Conservation (phyloP, 2,888 invertebrate species). For the Xanthia togata region DNA sequence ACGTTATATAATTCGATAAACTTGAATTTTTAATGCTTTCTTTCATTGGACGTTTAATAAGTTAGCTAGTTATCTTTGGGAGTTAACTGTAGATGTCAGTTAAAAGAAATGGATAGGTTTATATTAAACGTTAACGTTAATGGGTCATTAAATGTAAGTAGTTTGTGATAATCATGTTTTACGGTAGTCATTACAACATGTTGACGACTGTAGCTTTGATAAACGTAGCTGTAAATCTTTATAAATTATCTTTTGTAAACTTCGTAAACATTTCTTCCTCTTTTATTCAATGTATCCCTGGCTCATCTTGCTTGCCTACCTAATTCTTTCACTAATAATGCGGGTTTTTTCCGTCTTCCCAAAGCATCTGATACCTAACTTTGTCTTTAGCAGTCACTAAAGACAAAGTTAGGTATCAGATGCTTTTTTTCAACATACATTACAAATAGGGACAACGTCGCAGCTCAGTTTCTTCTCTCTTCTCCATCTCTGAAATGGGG, state of each 20-base stretch:
- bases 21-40: slow-evolving; percentile 54
- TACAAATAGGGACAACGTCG: background rate
- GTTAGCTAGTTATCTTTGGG: slow-evolving; percentile 33
- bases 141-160: slow-evolving; percentile 20
- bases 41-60: slow-evolving; percentile 31
- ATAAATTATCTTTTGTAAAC: background rate
- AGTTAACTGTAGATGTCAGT: slow-evolving; percentile 36
- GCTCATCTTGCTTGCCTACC: background rate
- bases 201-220: slow-evolving; percentile 22
- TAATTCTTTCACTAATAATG: background rate
- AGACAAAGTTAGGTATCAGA: too few relatives aligned
- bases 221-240: slow-evolving; percentile 21
- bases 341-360: too few relatives aligned
- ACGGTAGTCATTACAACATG: slow-evolving; percentile 17
- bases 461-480: background rate
- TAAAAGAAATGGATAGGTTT: slow-evolving; percentile 24
- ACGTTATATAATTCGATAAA: slow-evolving; percentile 57
- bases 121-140: slow-evolving; percentile 15
- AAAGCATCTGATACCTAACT: too few relatives aligned
- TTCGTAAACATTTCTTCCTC: background rate
- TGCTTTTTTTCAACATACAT: too few relatives aligned
- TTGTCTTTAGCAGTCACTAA: background rate
- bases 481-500: background rate
- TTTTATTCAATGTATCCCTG: background rate
- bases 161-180: slow-evolving; percentile 19